Evolutionary conservation across 2,113 vertebrate species (phyloP).

Genomic region (Tyto alba): DNA sequence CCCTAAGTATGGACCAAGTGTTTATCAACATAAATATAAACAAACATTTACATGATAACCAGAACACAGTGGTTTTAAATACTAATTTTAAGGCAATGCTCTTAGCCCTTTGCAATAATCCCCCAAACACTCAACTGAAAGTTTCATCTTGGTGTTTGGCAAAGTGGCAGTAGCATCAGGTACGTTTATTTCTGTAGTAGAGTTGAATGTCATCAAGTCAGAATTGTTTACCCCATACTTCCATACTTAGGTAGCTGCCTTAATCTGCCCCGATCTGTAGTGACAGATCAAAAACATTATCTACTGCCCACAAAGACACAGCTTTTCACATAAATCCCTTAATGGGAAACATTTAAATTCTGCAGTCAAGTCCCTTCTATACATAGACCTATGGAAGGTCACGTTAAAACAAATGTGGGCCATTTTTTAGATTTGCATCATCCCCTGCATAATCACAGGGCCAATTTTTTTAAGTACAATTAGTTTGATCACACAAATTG

Average conservation of each 20-base stretch:
- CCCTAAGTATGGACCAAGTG: not conserved
- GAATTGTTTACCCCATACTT: not conserved
- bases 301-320: not conserved
- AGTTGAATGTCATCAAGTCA: not conserved
- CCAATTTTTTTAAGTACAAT: not conserved
- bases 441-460: not conserved
- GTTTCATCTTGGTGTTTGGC: not conserved
- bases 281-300: not conserved
- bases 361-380: not conserved
- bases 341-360: not conserved
- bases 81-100: not conserved
- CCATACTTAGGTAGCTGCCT: not conserved
- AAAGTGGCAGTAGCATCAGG: not conserved
- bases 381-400: not conserved
- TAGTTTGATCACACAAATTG: not conserved
- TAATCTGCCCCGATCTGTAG: not conserved
- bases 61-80: not conserved
- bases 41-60: not conserved
- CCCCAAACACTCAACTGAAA: not conserved
- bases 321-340: not conserved
- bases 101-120: not conserved
- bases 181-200: not conserved
- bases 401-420: not conserved
- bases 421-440: not conserved
- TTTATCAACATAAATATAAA: not conserved